Conservation (phyloP, 2,797 vertebrate species). For the Cynodonichthys magdalenae region DNA sequence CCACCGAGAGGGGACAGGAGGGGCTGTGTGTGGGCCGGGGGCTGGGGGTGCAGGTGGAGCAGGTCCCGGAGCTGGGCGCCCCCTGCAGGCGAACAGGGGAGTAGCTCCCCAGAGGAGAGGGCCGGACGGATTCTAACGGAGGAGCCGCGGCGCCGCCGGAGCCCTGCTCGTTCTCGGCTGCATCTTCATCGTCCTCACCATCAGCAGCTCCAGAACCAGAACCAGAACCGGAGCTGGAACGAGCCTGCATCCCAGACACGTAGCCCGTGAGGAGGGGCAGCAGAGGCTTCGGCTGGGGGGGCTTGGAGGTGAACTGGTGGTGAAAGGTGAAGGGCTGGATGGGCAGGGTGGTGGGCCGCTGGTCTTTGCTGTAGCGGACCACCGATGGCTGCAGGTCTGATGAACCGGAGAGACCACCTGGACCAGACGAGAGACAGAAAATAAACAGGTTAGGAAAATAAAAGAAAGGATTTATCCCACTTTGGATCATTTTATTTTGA, state of each 20-base stretch:
- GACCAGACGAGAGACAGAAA: not conserved
- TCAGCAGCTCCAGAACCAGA: slow-evolving; percentile 56
- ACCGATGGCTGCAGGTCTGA: slow-evolving; percentile 82
- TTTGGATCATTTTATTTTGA: too few relatives aligned
- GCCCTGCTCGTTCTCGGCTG: slow-evolving; percentile 44
- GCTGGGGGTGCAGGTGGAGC: slow-evolving; percentile 86
- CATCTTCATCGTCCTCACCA: slow-evolving; percentile 56
- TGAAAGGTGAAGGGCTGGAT: slow-evolving; percentile 98
- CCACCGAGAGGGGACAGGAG: slow-evolving; percentile 82
- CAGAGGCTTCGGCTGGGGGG: slow-evolving; percentile 82
- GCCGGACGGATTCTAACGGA: slow-evolving; percentile 83
- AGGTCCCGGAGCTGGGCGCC: slow-evolving; percentile 81
- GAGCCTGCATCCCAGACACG: slow-evolving; percentile 86
- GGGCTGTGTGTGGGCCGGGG: slow-evolving; percentile 79
- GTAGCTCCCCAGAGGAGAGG: slow-evolving; percentile 93
- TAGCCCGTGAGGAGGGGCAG: slow-evolving; percentile 88
- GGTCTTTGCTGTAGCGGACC: slow-evolving; percentile 95
- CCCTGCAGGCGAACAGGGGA: slow-evolving; percentile 88
- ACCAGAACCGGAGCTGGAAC: slow-evolving; percentile 51
- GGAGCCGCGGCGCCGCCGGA: slow-evolving; percentile 43
- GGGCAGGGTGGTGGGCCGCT: slow-evolving; percentile 94
- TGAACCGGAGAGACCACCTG: slow-evolving; percentile 74
- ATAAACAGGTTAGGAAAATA: too few relatives aligned
- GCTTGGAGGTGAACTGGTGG: slow-evolving; percentile 87
- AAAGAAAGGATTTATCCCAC: not conserved